A percentile compares a stretch with the other conserved stretches of the same genome.
phyloP scores from a whole-genome alignment of 2,797 vertebrate genomes.

The Xyrichtys novacula region DNA sequence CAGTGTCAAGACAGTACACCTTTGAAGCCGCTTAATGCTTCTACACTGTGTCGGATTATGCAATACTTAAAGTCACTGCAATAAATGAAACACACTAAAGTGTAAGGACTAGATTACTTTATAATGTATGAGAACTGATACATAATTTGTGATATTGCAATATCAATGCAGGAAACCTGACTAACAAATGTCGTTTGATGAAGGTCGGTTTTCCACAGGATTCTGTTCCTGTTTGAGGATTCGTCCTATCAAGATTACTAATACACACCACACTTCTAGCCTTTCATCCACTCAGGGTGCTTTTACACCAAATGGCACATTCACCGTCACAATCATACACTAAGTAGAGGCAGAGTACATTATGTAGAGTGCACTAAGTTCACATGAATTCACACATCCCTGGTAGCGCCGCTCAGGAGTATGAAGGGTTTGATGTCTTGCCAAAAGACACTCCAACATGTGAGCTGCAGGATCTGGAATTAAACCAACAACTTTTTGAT shows the following conservation, averaged over 20 bases:
- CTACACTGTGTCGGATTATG: background rate
- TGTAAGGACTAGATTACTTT: background rate
- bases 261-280: too few relatives aligned
- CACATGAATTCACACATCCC: too few relatives aligned
- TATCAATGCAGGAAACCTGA: background rate
- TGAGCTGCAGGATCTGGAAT: too few relatives aligned
- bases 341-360: too few relatives aligned
- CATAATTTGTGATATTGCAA: background rate
- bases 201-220: background rate
- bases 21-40: background rate
- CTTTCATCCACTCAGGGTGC: too few relatives aligned
- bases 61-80: background rate
- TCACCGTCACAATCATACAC: too few relatives aligned
- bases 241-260: background rate
- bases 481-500: too few relatives aligned
- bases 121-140: background rate
- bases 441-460: too few relatives aligned
- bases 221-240: background rate
- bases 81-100: background rate
- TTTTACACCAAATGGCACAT: too few relatives aligned
- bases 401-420: too few relatives aligned
- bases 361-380: too few relatives aligned
- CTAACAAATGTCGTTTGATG: background rate
- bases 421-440: too few relatives aligned
- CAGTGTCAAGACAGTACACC: background rate